Evolutionary conservation across 2,888 invertebrate species (phyloP), one percentile per base, ranked within the genome.

Genomic region (Microlaimidae sp.): DNA sequence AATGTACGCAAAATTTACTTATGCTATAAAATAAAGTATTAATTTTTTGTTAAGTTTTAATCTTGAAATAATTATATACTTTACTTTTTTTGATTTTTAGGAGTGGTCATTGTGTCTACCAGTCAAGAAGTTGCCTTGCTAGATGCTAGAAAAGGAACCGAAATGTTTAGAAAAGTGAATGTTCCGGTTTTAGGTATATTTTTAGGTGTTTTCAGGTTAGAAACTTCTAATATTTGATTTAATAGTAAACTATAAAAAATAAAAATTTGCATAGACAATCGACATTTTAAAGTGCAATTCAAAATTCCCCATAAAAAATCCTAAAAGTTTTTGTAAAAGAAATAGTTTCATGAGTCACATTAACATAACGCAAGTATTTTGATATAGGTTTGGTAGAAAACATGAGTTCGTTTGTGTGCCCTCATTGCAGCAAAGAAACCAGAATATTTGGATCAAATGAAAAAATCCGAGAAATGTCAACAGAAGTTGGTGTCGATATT

Each of bases 71-170:
- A 48, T 42, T 23, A 24, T 45, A 13, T 45, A 45, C 24, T n/a
- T n/a, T n/a, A 5, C 7, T 19, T 23, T 23, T n/a, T n/a, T 21
- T 19, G 10, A 13, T 51, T 57, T 68, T 45, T 68, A 81, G 83
- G 86, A 21, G 85, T 82, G 3, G 67, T 93, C n/a, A 74, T 93
- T 48, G 86, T 93, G 0, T 87, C 89, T 7, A 93, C 90, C 0
- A 90, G 92, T 0, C 92, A 92, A 70, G 80, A 79, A 52, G 82
- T 88, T 1, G 83, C 92, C 0, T 69, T 90, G 4, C 80, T 87
- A 67, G 88, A 92, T 25, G 84, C 88, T 0, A 77, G 80, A 63
- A 78, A 86, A 62, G 89, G 89, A 13, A 82, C 83, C 0, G 80
- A 80, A 62, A 89, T 93, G 89, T 86, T 87, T 65, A 77, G 80